Evolutionary conservation across 2,113 vertebrate species (phyloP).

Genomic region (Equus przewalskii): DNA sequence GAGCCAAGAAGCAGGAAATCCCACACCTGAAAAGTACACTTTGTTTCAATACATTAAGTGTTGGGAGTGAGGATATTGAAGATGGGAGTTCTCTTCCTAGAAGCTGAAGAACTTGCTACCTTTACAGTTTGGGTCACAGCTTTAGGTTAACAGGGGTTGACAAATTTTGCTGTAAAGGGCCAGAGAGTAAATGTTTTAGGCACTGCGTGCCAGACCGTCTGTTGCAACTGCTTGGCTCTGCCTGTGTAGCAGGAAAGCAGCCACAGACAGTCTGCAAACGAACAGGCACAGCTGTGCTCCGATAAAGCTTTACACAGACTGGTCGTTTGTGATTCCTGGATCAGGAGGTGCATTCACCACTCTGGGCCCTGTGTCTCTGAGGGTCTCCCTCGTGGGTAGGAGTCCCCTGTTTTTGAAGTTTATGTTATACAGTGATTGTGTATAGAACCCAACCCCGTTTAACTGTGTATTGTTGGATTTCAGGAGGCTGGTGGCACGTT

Average conservation of each 20-base stretch:
- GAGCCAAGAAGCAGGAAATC: background rate
- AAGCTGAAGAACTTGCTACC: background rate
- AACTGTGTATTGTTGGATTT: slow-evolving; percentile 65
- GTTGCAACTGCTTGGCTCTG: background rate
- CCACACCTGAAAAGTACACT: background rate
- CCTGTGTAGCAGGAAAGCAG: background rate
- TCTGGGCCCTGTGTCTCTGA: rapidly evolving
- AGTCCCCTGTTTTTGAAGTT: background rate
- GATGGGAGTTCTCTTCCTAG: background rate
- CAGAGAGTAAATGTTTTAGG: background rate
- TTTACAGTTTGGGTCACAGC: background rate
- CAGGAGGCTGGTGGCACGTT: slow-evolving; percentile 99
- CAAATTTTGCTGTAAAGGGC: background rate
- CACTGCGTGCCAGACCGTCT: background rate
- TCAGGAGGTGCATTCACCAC: rapidly evolving
- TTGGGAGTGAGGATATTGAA: background rate
- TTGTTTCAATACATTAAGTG: background rate
- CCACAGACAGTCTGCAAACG: rapidly evolving
- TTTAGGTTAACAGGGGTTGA: background rate
- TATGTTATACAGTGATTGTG: rapidly evolving
- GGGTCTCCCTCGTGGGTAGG: background rate
- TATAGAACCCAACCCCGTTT: background rate
- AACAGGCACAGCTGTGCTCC: rapidly evolving
- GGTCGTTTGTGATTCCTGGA: background rate
- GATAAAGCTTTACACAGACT: background rate